Base-by-base conservation (phyloP, 1,140 invertebrate species). In the Chrysoperla carnea region DNA sequence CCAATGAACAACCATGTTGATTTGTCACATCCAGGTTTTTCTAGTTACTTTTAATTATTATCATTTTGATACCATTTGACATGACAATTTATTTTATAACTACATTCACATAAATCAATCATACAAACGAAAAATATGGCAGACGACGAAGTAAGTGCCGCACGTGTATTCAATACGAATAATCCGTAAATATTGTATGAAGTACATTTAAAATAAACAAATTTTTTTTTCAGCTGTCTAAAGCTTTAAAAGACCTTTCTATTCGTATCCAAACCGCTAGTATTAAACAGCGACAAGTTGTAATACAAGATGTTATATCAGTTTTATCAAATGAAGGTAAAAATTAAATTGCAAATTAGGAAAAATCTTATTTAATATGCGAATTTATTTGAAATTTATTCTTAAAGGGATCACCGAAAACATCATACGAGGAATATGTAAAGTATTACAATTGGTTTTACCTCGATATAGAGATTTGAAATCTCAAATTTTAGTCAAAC, bases 241-340 rank as follows among this genome's bases (percentile, higher is more conserved):
- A 75, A 62, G 76, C 74, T 50, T 64, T 88, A 47, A 84, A 83
- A 55, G 81, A 84, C 68, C 69, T 89, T 60, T 79, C 82, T 17
- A 73, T 75, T 59, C 77, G 76, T 60, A 72, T 88, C 47, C 76
- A 85, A 58, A 79, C 77, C 50, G 70, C 81, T 36, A 81, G 81
- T 58, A 68, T 78, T 45, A 81, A 77, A 50, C 79, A 83, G 50
- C 71, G 84, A 50, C 73, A 73, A 48, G 58, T 72, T 53, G 65
- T 84, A 47, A 63, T 86, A 48, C 57, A 78, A 51, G 75, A 81
- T 69, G 76, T 89, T 51, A 69, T 72, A 54, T 64, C 69, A 53
- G 72, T 81, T 59, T 70, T 86, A 52, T 67, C 72, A 57, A 75
- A 78, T 59, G 71, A 76, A 64, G 80, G 84, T 87, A 63, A 64